phyloP scores from a whole-genome alignment of 2,797 vertebrate genomes.

The Heliangelus exortis region DNA sequence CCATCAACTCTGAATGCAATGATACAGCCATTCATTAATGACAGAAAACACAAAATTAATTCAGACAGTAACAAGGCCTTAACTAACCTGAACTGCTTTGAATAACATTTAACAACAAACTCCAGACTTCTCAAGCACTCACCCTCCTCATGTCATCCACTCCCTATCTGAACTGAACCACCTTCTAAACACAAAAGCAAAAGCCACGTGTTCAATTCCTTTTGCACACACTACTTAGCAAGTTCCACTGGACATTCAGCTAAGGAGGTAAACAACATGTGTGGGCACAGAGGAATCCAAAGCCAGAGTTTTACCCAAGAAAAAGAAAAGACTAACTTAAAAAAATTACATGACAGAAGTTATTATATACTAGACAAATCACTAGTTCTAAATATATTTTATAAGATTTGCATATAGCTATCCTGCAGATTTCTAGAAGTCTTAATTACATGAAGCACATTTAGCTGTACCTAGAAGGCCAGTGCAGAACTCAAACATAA shows the following conservation, averaged over 20 bases:
- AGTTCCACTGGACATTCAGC: background rate
- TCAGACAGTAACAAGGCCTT: background rate
- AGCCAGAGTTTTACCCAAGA: background rate
- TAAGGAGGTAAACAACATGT: background rate
- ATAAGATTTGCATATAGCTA: background rate
- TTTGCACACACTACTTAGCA: background rate
- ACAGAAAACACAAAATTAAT: background rate
- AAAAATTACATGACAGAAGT: background rate
- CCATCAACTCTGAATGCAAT: background rate
- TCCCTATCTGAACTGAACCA: background rate
- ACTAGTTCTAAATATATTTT: background rate
- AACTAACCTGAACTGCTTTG: background rate
- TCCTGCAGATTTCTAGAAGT: background rate
- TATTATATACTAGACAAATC: background rate
- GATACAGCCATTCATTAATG: background rate
- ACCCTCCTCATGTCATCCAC: background rate
- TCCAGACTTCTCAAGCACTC: background rate
- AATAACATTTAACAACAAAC: background rate
- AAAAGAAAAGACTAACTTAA: background rate
- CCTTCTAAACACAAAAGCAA: background rate
- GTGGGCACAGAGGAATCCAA: background rate
- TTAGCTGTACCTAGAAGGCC: background rate
- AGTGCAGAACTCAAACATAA: background rate
- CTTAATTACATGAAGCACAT: background rate
- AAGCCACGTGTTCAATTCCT: background rate